phyloP scores from a whole-genome alignment of 2,888 invertebrate genomes.

The Rhaphigaster nebulosa region DNA sequence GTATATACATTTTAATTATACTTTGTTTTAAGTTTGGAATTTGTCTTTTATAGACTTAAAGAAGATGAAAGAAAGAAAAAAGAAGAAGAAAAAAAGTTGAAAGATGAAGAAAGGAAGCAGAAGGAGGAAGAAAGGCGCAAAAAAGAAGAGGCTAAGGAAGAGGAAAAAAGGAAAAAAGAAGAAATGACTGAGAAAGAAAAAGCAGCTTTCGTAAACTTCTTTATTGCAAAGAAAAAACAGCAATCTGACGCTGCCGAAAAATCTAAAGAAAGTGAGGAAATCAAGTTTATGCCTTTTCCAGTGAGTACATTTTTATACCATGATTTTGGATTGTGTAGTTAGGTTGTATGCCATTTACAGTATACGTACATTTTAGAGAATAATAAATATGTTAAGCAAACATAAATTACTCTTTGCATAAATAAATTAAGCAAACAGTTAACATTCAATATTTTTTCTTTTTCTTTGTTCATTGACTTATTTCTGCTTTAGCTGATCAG shows the following conservation, averaged over 20 bases:
- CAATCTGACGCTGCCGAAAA: constrained; percentile 71
- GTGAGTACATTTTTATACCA: constrained; percentile 62
- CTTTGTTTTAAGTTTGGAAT: not conserved
- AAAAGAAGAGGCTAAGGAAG: constrained; percentile 69
- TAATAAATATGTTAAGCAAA: too few relatives aligned
- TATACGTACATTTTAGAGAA: too few relatives aligned
- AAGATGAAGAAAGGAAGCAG: constrained; percentile 69
- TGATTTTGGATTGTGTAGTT: not conserved
- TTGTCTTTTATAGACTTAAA: constrained; percentile 72
- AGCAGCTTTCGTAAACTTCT: constrained; percentile 79
- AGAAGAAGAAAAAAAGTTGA: constrained; percentile 62
- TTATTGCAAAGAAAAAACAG: constrained; percentile 69
- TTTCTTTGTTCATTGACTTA: too few relatives aligned
- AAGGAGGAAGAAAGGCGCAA: constrained; percentile 67
- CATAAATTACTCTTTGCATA: too few relatives aligned
- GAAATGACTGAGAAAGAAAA: constrained; percentile 67
- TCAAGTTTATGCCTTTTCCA: constrained; percentile 78
- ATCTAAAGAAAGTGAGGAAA: constrained; percentile 68
- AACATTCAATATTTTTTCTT: too few relatives aligned
- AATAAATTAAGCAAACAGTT: too few relatives aligned
- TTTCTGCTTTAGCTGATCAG: too few relatives aligned
- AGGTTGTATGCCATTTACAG: not conserved
- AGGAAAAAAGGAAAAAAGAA: constrained; percentile 62
- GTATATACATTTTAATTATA: not conserved
- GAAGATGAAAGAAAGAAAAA: constrained; percentile 62